Evolutionary conservation across 2,113 vertebrate species (phyloP), one percentile per base, ranked within the genome.

Genomic region (Hyperopisus bebe): DNA sequence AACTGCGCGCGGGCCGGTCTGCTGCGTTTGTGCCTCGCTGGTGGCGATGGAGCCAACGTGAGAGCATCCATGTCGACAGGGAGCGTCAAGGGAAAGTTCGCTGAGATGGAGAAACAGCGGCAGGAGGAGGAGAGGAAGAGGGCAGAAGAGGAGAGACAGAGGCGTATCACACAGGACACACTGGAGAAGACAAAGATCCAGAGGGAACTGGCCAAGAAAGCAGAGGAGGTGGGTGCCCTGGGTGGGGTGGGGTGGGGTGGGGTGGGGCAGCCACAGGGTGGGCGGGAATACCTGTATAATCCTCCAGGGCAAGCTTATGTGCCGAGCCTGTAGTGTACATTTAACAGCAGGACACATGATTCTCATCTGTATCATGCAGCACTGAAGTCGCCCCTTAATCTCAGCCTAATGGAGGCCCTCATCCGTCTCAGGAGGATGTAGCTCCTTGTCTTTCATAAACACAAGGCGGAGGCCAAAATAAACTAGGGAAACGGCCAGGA

Each of bases 51-150:
- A 48, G 50, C 84, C 92, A 51, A 92, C 87, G 74, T 86, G 42
- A 3, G 2, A 27, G 17, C 87, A 48, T 50, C 51, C 83, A 31
- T n/a, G 90, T 92, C 88, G 91, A 90, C 94, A 99, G 98, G 98
- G 90, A 99, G 98, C 0, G 98, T 99, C 86, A 99, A 99, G 94
- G 98, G 98, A 89, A 99, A 97, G 91, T 99, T 99, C 95, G 98
- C 96, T 88, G 98, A 97, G 95, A 99, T 99, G 98, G 98, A 99
- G 93, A 99, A 98, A 90, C 97, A 98, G 93, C 96, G 98, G 91
- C 96, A 99, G 91, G 98, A 98, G 90, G 98, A 93, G 90, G 96
- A 98, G 92, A 97, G 94, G 92, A 99, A 98, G 94, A 97, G 95
- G 92, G 98, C 89, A 0, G 97, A 98, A 74, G 97, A 96, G 47